phyloP scores from a whole-genome alignment of 2,888 invertebrate species.

The Volucella bombylans region DNA sequence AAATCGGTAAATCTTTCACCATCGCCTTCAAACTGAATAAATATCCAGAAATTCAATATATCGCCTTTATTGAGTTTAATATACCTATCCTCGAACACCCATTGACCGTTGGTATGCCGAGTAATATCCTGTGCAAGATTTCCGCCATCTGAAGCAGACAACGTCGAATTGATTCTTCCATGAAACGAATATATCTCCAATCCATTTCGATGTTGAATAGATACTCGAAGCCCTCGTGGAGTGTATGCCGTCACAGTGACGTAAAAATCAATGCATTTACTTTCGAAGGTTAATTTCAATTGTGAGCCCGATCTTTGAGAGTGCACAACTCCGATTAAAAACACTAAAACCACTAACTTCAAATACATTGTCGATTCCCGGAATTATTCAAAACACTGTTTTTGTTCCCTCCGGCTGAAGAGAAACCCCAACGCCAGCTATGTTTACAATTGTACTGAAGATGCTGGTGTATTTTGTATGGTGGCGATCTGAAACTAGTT shows the following conservation, averaged over 20 bases:
- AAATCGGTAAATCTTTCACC: slow-evolving; percentile 54
- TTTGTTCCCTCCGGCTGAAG: neutral
- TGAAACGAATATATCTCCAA: slow-evolving; percentile 58
- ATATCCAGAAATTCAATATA: slow-evolving; percentile 52
- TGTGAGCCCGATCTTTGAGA: neutral
- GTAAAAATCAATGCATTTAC: slow-evolving; percentile 17
- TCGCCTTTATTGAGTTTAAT: slow-evolving; percentile 25
- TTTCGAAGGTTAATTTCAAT: slow-evolving; percentile 21
- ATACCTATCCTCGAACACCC: slow-evolving; percentile 43
- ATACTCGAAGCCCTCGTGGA: slow-evolving; percentile 46
- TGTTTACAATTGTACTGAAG: slow-evolving; percentile 40
- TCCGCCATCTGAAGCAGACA: neutral
- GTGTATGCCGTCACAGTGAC: slow-evolving; percentile 27
- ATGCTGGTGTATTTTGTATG: neutral
- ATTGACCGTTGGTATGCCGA: slow-evolving; percentile 22
- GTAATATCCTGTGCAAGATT: slow-evolving; percentile 44
- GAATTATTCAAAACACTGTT: neutral
- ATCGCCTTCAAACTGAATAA: slow-evolving; percentile 46
- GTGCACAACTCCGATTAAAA: neutral
- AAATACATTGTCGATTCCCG: neutral
- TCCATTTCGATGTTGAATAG: slow-evolving; percentile 36
- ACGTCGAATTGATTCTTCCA: slow-evolving; percentile 40
- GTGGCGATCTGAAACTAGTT: slow-evolving; percentile 18
- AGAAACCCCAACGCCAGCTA: neutral
- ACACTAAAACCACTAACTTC: neutral